phyloP scores from a whole-genome alignment of 2,113 vertebrate genomes.

The Centropus unirufus region DNA sequence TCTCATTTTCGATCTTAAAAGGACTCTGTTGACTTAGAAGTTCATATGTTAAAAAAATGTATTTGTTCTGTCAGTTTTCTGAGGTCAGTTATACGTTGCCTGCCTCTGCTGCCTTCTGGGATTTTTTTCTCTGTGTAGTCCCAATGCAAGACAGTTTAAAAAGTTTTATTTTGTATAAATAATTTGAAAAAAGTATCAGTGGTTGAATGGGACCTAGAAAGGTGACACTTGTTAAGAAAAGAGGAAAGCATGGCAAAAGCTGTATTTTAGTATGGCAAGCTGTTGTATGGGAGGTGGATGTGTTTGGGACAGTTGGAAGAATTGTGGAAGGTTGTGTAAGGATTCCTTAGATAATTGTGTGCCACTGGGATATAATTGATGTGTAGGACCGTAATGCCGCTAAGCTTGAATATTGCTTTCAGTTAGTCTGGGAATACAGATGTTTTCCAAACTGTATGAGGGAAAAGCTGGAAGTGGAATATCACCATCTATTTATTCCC shows the following conservation, averaged over 20 bases:
- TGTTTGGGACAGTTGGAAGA: not conserved
- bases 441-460: not conserved
- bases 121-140: not conserved
- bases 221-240: not conserved
- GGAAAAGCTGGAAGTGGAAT: not conserved
- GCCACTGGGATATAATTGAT: not conserved
- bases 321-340: not conserved
- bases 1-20: not conserved
- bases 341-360: not conserved
- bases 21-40: not conserved
- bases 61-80: not conserved
- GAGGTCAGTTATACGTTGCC: not conserved
- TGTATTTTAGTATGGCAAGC: not conserved
- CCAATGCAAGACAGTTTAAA: not conserved
- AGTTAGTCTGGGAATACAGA: not conserved
- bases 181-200: not conserved
- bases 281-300: fast-evolving
- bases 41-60: not conserved
- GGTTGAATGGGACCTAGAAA: not conserved
- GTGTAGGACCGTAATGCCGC: not conserved
- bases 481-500: not conserved
- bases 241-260: not conserved
- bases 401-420: not conserved
- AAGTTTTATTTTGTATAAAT: not conserved
- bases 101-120: not conserved